Conservation (phyloP, 2,888 invertebrate species). For the Dynastes grantii region DNA sequence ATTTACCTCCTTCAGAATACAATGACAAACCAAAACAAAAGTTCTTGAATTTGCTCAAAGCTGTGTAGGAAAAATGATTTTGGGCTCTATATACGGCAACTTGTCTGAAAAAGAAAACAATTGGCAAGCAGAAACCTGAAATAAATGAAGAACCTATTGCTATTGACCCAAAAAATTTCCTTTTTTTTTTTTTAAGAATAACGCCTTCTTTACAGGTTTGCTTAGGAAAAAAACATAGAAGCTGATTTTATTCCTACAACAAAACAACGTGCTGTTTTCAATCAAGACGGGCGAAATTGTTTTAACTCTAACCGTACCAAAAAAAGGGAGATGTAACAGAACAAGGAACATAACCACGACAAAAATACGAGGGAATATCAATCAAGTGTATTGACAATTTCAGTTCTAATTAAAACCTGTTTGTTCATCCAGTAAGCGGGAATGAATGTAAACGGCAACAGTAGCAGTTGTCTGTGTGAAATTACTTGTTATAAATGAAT, state of each 20-base stretch:
- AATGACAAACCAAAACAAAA: too few relatives aligned
- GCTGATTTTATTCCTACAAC: not conserved
- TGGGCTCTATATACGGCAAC: too few relatives aligned
- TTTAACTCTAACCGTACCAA: conserved; percentile 4
- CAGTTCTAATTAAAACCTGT: conserved; percentile 45
- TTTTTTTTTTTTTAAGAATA: not conserved
- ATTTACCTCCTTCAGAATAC: too few relatives aligned
- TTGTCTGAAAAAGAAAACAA: too few relatives aligned
- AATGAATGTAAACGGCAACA: not conserved
- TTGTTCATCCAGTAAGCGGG: conserved; percentile 30
- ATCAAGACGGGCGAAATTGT: not conserved
- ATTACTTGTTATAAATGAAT: not conserved
- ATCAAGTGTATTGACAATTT: conserved; percentile 41
- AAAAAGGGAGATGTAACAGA: not conserved
- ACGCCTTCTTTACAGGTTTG: not conserved
- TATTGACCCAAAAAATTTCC: too few relatives aligned
- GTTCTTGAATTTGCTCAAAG: too few relatives aligned
- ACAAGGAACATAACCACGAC: not conserved
- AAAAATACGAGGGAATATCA: conserved; percentile 31
- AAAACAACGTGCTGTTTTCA: conserved; percentile 21
- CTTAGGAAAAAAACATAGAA: not conserved
- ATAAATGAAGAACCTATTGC: too few relatives aligned
- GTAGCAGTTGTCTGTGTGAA: not conserved
- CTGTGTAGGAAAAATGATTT: too few relatives aligned
- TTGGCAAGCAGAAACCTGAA: too few relatives aligned